Conservation (phyloP, 2,797 vertebrate species). For the Rallus crepitans region DNA sequence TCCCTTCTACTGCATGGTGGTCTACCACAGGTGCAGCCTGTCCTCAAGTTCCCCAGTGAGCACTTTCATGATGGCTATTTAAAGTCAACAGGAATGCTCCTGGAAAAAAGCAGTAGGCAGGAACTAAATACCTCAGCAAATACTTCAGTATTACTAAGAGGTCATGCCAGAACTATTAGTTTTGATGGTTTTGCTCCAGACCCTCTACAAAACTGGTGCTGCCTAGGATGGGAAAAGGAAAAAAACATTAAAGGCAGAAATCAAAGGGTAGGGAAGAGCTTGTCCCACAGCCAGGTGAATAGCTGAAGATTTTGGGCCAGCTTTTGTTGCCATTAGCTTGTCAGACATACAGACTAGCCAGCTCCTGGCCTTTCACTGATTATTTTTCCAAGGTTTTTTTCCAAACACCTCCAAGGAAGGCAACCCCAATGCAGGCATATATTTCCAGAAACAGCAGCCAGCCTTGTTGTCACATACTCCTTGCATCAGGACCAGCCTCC, state of each 20-base stretch:
- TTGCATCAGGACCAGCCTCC: neutral
- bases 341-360: neutral
- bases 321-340: neutral
- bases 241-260: neutral
- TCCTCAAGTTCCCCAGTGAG: neutral
- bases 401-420: neutral
- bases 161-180: neutral
- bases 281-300: neutral
- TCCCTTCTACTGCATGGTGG: rapidly evolving
- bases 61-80: neutral
- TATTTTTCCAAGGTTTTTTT: neutral
- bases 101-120: neutral
- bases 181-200: neutral
- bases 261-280: neutral
- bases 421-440: neutral
- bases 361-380: neutral
- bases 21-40: neutral
- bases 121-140: neutral
- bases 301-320: neutral
- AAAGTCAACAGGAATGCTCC: neutral
- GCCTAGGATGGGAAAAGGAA: neutral
- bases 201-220: neutral
- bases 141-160: neutral
- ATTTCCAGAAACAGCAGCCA: neutral
- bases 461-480: neutral